These are phyloP conservation scores for Typhlichthys eigenmanni DNA, from an alignment of 2,797 vertebrate genomes.

Conservation along the genomic window DNA sequence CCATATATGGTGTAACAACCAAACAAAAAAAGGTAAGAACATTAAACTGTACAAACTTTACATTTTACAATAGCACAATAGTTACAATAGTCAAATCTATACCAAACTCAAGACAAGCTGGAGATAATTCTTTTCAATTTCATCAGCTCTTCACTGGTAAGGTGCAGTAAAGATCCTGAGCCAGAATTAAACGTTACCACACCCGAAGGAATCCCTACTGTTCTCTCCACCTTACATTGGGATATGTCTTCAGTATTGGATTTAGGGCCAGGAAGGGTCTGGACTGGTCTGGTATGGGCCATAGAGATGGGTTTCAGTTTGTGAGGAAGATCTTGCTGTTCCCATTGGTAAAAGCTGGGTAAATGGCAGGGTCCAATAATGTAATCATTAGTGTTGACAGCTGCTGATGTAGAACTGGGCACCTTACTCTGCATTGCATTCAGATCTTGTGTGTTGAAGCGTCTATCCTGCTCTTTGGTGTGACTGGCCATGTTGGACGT, in stretches of 20 bases:
- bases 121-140: constrained; percentile 73
- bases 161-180: constrained; percentile 44
- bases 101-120: constrained; percentile 31
- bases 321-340: constrained; percentile 14
- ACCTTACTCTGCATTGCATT: not conserved
- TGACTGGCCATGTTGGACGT: constrained; percentile 33
- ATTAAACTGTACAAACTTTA: too few relatives aligned
- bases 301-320: not conserved
- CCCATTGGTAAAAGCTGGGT: constrained; percentile 2
- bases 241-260: constrained; percentile 3
- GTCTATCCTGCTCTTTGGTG: constrained; percentile 10
- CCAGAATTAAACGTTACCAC: constrained; percentile 29
- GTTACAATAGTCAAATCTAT: not conserved
- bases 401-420: not conserved
- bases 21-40: too few relatives aligned
- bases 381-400: fast-evolving
- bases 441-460: constrained; percentile 18
- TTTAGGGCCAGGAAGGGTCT: constrained; percentile 17
- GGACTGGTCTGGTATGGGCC: not conserved
- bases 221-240: not conserved
- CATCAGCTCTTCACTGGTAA: constrained; percentile 58
- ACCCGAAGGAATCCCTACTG: constrained; percentile 2
- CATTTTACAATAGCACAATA: not conserved
- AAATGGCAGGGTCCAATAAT: constrained; percentile 1
- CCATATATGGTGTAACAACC: too few relatives aligned